Conservation (phyloP, 2,113 vertebrate species). For the Prunella himalayana region DNA sequence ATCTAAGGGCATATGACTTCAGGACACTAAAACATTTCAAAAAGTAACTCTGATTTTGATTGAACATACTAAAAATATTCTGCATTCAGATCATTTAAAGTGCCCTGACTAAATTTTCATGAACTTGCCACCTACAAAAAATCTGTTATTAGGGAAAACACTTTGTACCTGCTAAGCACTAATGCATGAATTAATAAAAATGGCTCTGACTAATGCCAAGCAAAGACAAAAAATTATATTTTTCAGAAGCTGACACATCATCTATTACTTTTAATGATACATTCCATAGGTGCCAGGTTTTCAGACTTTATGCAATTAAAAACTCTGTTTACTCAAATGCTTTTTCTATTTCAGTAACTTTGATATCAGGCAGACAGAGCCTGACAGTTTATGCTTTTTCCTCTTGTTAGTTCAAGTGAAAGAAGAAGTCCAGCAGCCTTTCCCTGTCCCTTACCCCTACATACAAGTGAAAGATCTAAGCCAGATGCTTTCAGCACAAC, state of each 20-base stretch:
- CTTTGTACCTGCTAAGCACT: neutral
- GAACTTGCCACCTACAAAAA: slow-evolving; percentile 24
- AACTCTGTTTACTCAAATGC: neutral
- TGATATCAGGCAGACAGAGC: neutral
- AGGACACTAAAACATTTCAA: neutral
- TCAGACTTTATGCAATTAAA: neutral
- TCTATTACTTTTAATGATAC: neutral
- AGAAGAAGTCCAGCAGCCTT: neutral
- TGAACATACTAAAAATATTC: neutral
- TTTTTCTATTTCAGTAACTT: neutral
- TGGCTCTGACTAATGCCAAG: slow-evolving; percentile 4
- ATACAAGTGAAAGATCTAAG: neutral
- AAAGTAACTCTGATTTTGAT: neutral
- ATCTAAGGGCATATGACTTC: neutral
- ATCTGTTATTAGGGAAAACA: neutral
- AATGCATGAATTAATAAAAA: neutral
- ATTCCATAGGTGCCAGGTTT: neutral
- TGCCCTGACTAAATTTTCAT: neutral
- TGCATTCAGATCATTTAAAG: neutral
- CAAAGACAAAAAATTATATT: neutral
- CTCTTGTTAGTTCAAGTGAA: neutral
- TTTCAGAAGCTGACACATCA: neutral
- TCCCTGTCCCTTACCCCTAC: neutral
- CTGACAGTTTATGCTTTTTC: neutral
- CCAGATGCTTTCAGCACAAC: neutral